phyloP scores from a whole-genome alignment of 1,140 invertebrate genomes.

The Pseudomyrmex cubaensis region DNA sequence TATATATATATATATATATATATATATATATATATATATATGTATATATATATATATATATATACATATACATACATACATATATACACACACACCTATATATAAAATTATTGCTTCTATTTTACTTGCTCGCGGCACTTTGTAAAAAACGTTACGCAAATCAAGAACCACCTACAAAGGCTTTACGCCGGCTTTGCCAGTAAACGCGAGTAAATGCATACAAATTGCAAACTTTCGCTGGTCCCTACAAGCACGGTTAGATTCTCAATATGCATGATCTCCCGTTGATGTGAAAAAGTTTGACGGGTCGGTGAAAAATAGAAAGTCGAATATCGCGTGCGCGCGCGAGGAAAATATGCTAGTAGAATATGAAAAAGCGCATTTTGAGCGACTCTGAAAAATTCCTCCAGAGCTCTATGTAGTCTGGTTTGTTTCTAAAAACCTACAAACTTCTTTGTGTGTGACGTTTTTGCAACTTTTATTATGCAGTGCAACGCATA shows the following conservation, averaged over 20 bases:
- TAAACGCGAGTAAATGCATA: slow-evolving; percentile 53
- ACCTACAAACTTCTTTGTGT: no score
- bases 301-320: slow-evolving; percentile 44
- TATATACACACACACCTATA: neutral
- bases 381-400: slow-evolving; percentile 31
- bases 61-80: no score
- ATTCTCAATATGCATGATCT: slow-evolving; percentile 52
- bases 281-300: slow-evolving; percentile 31
- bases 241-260: slow-evolving; percentile 13
- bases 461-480: no score
- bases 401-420: no score
- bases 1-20: no score
- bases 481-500: no score
- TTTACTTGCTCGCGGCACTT: neutral
- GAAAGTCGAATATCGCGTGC: slow-evolving; percentile 10
- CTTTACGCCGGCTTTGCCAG: slow-evolving; percentile 3
- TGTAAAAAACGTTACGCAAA: slow-evolving; percentile 25
- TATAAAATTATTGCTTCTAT: slow-evolving; percentile 18
- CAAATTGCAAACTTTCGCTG: slow-evolving; percentile 52
- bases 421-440: no score
- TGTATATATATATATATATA: no score
- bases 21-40: no score
- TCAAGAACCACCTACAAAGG: slow-evolving; percentile 23
- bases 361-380: slow-evolving; percentile 38
- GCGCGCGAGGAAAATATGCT: slow-evolving; percentile 14